Base-by-base conservation (phyloP, 1,140 invertebrate species). In the Drosophila burlai region DNA sequence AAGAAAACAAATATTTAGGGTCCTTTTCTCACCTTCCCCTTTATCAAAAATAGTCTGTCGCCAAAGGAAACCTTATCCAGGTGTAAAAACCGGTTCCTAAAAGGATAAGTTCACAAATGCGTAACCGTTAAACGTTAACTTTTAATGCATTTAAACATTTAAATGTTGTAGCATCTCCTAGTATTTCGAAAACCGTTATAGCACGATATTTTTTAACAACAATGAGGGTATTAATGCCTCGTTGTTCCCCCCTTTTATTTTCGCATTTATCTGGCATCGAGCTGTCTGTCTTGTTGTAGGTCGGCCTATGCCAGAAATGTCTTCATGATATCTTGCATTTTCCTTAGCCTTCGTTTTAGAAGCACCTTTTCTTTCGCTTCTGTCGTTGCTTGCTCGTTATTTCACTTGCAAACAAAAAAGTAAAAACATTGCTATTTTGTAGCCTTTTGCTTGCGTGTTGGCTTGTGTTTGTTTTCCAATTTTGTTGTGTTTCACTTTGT, bases 401-500 rank as follows among this genome's bases (percentile, higher is more conserved):
- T 69, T 49, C 10, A 36, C 52, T 72, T 50, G 65, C 52, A n/a
- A 68, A 9, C 26, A 15, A 42, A 59, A 18, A 18, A 26, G 24
- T 4, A 26, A 31, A 55, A 21, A 40, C 6, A 38, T 29, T 26
- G 40, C 40, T 63, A 38, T 45, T 50, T 21, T 42, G 9, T 15
- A 11, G 24, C 45, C 26, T 76, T 55, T 76, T 55, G 57, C 74
- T 77, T 55, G 63, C 75, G 75, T 77, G 75, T 45, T 52, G 54
- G 24, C 5, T 31, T 21, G 42, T 60, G 38, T 61, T 57, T 77
- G 75, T 60, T 13, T 21, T 21, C 24, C 24, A 45, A 46, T 50
- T 61, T 61, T 78, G 46, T 50, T 69, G 36, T 78, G 74, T 78
- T 42, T 62, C 57, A 50, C 38, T 78, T 78, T 78, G 75, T 78